Evolutionary conservation across 2,888 invertebrate genomes (phyloP).

Genomic region (Baccha elongata): DNA sequence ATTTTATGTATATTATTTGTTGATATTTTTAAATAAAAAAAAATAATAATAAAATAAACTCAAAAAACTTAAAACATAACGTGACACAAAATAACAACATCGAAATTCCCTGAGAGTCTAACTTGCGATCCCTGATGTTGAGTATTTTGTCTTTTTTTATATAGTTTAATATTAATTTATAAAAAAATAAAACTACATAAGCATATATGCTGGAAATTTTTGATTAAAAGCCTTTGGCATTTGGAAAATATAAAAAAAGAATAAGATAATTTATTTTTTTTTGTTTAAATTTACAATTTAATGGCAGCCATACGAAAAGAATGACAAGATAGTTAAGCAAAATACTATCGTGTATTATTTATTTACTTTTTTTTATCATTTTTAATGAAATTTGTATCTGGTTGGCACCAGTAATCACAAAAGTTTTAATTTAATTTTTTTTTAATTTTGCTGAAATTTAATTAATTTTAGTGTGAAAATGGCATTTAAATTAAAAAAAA

Average conservation of each 20-base stretch:
- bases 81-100: constrained; percentile 44
- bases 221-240: constrained; percentile 63
- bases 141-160: not conserved
- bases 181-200: constrained; percentile 37
- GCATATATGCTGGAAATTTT: constrained; percentile 50
- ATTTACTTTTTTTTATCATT: constrained; percentile 59
- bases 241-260: constrained; percentile 53
- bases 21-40: constrained; percentile 18
- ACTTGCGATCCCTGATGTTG: constrained; percentile 65
- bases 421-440: constrained; percentile 58
- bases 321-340: constrained; percentile 53
- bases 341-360: constrained; percentile 50
- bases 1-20: constrained; percentile 10
- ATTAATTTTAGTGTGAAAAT: constrained; percentile 18
- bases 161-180: not conserved
- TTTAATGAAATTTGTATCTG: constrained; percentile 75
- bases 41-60: constrained; percentile 3
- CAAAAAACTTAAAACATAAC: constrained; percentile 7
- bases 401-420: constrained; percentile 78
- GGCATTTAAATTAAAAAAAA: not conserved
- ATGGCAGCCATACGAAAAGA: constrained; percentile 59
- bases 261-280: constrained; percentile 13
- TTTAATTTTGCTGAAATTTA: constrained; percentile 21
- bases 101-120: constrained; percentile 65
- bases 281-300: constrained; percentile 50